Evolutionary conservation across 2,797 vertebrate genomes (phyloP).

Genomic region (Zenarchopterus dispar): DNA sequence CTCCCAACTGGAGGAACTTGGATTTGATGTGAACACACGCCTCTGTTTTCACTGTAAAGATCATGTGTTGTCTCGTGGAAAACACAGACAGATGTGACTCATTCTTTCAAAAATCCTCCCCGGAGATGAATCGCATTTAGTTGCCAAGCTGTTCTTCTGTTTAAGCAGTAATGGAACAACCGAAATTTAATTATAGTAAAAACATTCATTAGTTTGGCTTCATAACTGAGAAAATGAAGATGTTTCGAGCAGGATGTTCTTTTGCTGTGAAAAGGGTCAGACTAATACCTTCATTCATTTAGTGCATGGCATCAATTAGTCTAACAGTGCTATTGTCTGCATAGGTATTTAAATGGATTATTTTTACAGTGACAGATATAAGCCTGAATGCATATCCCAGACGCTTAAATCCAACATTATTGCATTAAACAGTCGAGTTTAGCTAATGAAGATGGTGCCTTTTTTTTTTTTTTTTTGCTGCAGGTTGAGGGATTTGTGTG

Average conservation of each 20-base stretch:
- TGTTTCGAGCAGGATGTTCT: conserved; percentile 42
- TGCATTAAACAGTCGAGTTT: conserved; percentile 26
- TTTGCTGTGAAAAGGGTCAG: conserved; percentile 52
- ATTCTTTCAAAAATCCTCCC: conserved; percentile 33
- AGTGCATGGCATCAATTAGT: conserved; percentile 65
- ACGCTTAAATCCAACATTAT: conserved; percentile 4
- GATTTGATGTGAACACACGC: neutral
- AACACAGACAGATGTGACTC: conserved; percentile 27
- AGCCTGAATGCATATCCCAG: conserved; percentile 37
- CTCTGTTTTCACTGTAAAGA: conserved; percentile 3
- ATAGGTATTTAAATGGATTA: conserved; percentile 60
- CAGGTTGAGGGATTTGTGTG: conserved; percentile 10
- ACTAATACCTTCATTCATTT: conserved; percentile 61
- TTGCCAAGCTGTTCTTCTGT: conserved; percentile 47
- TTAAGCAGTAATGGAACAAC: conserved; percentile 36
- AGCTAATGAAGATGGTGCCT: conserved; percentile 17
- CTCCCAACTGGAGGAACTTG: too few relatives aligned
- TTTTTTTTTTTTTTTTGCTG: too few relatives aligned
- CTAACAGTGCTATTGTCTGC: conserved; percentile 58
- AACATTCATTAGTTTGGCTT: conserved; percentile 48
- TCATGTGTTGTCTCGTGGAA: conserved; percentile 4
- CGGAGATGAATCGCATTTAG: conserved; percentile 38
- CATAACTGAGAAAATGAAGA: conserved; percentile 54
- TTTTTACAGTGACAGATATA: conserved; percentile 33
- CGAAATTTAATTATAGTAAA: conserved; percentile 56